Base-by-base conservation (phyloP, 2,888 invertebrate genomes). In the Phoronis australis region DNA sequence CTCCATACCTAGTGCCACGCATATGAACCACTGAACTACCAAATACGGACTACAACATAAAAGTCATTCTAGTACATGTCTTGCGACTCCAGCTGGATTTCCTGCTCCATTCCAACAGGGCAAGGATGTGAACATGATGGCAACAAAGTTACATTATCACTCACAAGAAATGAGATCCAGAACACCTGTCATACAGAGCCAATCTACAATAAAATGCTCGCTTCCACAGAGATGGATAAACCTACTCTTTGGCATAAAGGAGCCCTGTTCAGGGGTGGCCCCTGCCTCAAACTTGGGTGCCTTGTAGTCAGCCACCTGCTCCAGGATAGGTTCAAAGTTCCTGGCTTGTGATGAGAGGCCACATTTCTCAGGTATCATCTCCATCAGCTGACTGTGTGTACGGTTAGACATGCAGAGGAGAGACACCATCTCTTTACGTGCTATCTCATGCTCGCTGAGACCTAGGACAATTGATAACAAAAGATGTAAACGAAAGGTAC, bases 311-410 rank as follows among this genome's bases (percentile, higher is more conserved):
- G 91, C 88, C 20, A 91, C 81, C 86, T 87, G 69, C 9, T 51
- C 39, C 38, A 45, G 44, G 1, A 66, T 70, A 3, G 67, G 64
- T 50, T 73, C 74, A 65, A 73, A 71, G 42, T 70, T 68, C 42
- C 68, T 69, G 37, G 63, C 59, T 46, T 68, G 66, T 9, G 67
- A 67, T 9, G 62, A 60, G 54, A 71, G 90, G n/a, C 93, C 93
- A 57, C 92, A 93, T 22, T 92, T 82, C 79, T 96, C 96, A 0
- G 96, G 96, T 89, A 97, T 91, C 50, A 90, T 80, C 77, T 96
- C 96, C 78, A 92, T 85, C 42, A 97, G 81, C 73, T 95, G 94
- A 59, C 92, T 93, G 80, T 96, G 95, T 0, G 95, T 95, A 77
- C 92, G 90, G 78, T 96, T 94, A 31, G 88, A 87, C 75, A 94